Evolutionary conservation across 2,888 invertebrate species (phyloP).

Genomic region (Callosobruchus maculatus): DNA sequence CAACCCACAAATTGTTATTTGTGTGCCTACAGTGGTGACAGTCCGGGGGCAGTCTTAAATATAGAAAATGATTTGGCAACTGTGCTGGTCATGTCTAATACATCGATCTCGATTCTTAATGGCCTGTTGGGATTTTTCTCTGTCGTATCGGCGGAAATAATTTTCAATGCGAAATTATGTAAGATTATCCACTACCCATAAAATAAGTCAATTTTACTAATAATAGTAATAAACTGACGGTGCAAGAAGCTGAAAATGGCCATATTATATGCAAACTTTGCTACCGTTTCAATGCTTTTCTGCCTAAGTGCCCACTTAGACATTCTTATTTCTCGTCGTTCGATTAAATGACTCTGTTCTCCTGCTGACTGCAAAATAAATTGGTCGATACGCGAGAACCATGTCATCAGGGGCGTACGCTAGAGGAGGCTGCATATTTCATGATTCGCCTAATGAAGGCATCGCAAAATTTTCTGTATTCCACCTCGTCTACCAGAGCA

Average conservation of each 20-base stretch:
- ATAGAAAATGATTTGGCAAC: neutral
- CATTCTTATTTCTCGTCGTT: slow-evolving; percentile 1
- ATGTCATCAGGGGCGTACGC: neutral
- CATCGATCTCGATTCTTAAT: neutral
- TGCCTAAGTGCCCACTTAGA: slow-evolving; percentile 12
- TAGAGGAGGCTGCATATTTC: neutral
- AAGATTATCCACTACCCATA: slow-evolving; percentile 21
- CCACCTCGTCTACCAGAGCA: no score
- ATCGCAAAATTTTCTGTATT: no score
- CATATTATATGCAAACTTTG: slow-evolving; percentile 19
- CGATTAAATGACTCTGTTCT: neutral
- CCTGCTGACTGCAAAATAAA: slow-evolving; percentile 6
- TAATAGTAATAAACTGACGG: slow-evolving; percentile 34
- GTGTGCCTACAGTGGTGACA: no score
- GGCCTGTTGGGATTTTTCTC: neutral
- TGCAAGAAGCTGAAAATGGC: slow-evolving; percentile 30
- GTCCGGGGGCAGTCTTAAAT: no score
- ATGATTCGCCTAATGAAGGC: no score
- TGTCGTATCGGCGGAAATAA: slow-evolving; percentile 18
- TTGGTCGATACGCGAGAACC: neutral
- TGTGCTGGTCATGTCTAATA: neutral
- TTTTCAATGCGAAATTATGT: slow-evolving; percentile 25
- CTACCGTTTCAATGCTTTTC: slow-evolving; percentile 15
- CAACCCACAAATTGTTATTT: no score
- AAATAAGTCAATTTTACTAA: slow-evolving; percentile 34